Evolutionary conservation across 2,888 invertebrate species (phyloP).

Genomic region (Meta bourneti): DNA sequence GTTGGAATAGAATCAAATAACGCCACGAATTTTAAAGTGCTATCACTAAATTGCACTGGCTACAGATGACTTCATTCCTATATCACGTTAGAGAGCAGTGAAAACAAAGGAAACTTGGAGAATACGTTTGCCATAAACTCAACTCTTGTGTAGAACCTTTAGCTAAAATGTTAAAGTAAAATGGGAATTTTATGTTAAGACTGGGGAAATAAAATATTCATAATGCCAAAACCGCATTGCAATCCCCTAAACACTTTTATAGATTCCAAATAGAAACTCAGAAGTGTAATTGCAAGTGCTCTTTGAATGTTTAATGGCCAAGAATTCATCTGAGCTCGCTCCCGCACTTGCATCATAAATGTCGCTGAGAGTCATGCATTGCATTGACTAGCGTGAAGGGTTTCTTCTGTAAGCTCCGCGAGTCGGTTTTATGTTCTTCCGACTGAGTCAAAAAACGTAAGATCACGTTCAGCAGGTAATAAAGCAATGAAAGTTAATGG

Average conservation of each 20-base stretch:
- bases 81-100: neutral
- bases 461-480: conserved; percentile 2
- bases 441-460: neutral
- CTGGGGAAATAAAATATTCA: conserved; percentile 14
- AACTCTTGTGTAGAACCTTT: neutral
- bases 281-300: conserved; percentile 29
- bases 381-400: conserved; percentile 11
- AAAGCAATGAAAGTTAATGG: conserved; percentile 7
- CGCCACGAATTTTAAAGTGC: neutral
- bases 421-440: conserved; percentile 8
- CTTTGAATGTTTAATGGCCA: conserved; percentile 36
- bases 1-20: neutral
- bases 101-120: neutral
- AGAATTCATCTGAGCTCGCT: conserved; percentile 2
- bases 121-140: neutral
- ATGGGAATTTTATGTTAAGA: neutral
- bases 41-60: neutral
- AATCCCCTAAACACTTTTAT: conserved; percentile 39
- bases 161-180: neutral
- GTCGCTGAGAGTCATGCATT: conserved; percentile 3
- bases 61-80: neutral
- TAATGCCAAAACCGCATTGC: conserved; percentile 18
- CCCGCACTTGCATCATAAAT: neutral
- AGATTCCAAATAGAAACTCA: conserved; percentile 15
- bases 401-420: neutral